Conservation (phyloP, 2,113 vertebrate genomes). For the Mastomys natalensis region DNA sequence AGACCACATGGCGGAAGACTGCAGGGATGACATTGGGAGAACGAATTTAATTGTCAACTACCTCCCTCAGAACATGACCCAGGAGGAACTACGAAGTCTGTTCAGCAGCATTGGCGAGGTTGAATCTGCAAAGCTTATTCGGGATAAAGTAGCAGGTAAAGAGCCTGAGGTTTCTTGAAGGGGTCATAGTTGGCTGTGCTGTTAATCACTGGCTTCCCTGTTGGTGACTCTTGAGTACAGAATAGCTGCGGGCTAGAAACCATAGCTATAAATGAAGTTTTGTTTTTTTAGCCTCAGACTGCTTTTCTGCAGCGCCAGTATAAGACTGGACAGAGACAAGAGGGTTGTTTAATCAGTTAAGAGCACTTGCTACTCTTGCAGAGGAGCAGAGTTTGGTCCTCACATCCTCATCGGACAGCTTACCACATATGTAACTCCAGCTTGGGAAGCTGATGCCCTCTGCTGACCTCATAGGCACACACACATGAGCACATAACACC, state of each 20-base stretch:
- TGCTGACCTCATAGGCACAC: neutral
- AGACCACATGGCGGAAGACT: conserved; percentile 99
- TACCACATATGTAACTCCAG: neutral
- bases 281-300: neutral
- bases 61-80: conserved; percentile 98
- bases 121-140: conserved; percentile 98
- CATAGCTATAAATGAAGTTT: neutral
- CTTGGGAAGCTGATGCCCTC: neutral
- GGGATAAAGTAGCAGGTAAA: conserved; percentile 98
- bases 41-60: conserved; percentile 99
- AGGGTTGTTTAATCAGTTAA: neutral
- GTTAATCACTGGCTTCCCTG: neutral
- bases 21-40: conserved; percentile 93
- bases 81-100: conserved; percentile 97
- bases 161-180: neutral
- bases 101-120: conserved; percentile 99
- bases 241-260: neutral
- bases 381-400: neutral
- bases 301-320: neutral
- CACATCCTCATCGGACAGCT: neutral
- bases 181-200: neutral
- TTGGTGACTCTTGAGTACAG: neutral
- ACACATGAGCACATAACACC: neutral
- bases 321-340: neutral
- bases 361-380: neutral